These are phyloP conservation scores for Danio kyathit DNA, from an alignment of 2,797 vertebrate species.

Conservation along the genomic window DNA sequence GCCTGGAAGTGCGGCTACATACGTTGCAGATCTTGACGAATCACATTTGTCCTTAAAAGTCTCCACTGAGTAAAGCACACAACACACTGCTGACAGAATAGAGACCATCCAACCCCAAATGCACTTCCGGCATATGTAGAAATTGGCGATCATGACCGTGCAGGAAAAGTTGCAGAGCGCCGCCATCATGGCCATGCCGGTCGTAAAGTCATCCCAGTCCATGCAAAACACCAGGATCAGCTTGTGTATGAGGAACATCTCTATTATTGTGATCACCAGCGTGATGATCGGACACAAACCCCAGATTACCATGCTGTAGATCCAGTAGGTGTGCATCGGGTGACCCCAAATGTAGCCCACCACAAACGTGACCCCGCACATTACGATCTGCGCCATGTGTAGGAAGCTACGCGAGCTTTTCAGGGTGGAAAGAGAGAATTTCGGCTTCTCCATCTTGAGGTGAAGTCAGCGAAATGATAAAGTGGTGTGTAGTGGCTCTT, in stretches of 20 bases:
- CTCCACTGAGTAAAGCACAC: slow-evolving; percentile 75
- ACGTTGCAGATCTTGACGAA: slow-evolving; percentile 73
- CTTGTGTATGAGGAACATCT: slow-evolving; percentile 75
- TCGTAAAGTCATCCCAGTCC: slow-evolving; percentile 81
- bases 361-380: slow-evolving; percentile 69
- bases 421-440: slow-evolving; percentile 66
- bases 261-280: slow-evolving; percentile 79
- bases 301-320: slow-evolving; percentile 86
- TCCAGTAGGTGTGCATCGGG: slow-evolving; percentile 71
- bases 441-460: slow-evolving; percentile 51
- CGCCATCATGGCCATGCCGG: slow-evolving; percentile 84
- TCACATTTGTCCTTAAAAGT: slow-evolving; percentile 75
- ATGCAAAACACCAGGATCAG: slow-evolving; percentile 63
- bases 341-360: slow-evolving; percentile 62
- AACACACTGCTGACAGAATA: slow-evolving; percentile 74
- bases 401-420: slow-evolving; percentile 61
- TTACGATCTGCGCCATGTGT: slow-evolving; percentile 69
- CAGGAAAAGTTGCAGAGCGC: slow-evolving; percentile 81
- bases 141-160: slow-evolving; percentile 78
- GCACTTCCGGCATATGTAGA: slow-evolving; percentile 69
- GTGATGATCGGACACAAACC: slow-evolving; percentile 81
- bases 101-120: slow-evolving; percentile 74
- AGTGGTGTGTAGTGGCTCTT: not conserved
- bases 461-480: not conserved
- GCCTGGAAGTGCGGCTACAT: slow-evolving; percentile 81